Conservation (phyloP, 2,888 invertebrate species). For the Axea sp. region DNA sequence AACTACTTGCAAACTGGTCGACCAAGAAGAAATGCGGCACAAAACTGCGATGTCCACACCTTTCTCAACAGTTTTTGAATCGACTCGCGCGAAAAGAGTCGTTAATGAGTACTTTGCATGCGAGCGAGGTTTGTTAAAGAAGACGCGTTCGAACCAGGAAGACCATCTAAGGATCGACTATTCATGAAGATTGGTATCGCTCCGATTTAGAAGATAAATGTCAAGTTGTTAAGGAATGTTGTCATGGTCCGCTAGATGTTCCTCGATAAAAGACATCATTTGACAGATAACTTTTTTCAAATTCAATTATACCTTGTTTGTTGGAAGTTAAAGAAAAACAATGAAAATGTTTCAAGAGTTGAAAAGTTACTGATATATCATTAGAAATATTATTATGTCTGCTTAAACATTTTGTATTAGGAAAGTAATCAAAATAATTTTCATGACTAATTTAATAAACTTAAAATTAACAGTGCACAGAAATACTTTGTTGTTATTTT, state of each 20-base stretch:
- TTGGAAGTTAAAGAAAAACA: constrained; percentile 1
- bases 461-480: too few relatives aligned
- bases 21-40: constrained; percentile 20
- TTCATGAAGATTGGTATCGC: constrained; percentile 45
- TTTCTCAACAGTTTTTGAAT: constrained; percentile 44
- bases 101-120: constrained; percentile 60
- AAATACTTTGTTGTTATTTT: too few relatives aligned
- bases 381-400: too few relatives aligned
- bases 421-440: too few relatives aligned
- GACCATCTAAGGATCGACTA: constrained; percentile 53
- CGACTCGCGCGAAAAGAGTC: constrained; percentile 42
- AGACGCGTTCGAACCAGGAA: constrained; percentile 52
- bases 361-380: constrained; percentile 12
- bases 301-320: constrained; percentile 33
- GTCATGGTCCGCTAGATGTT: constrained; percentile 35
- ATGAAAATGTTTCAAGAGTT: constrained; percentile 2
- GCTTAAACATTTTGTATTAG: too few relatives aligned
- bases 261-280: constrained; percentile 16
- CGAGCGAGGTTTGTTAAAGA: constrained; percentile 33
- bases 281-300: constrained; percentile 38
- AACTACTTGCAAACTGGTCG: constrained; percentile 43
- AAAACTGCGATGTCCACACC: constrained; percentile 54
- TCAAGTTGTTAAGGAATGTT: constrained; percentile 42
- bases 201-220: constrained; percentile 53
- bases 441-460: too few relatives aligned